Evolutionary conservation across 2,888 invertebrate species (phyloP), one percentile per base, ranked within the genome.

Genomic region (Eueremaeus valkanovi): DNA sequence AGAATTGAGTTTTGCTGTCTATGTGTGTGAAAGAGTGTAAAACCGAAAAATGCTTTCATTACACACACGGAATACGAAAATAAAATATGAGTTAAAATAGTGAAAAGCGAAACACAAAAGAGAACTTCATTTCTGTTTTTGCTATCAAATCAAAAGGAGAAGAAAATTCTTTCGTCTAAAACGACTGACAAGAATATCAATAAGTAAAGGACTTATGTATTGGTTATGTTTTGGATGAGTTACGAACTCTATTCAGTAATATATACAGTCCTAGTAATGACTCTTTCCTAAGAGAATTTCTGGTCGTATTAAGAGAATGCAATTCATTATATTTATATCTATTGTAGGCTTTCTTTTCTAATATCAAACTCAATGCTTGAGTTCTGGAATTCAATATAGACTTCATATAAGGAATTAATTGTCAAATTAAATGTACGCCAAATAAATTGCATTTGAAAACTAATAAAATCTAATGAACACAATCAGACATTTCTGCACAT

Each of bases 341-440:
- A 42, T 11, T 42, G 42, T 11, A 42, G 8, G 42, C 6, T 8
- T 24, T 3, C 11, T 45, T 36, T 36, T 36, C 36, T 45, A 55
- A 55, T 55, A 27, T 24, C 2, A 5, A 13, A 55, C n/a, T 24
- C 21, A 55, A 55, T 55, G 27, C 24, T 24, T 55, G 55, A 55
- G 55, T 55, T 55, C n/a, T 55, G n/a, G 55, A 27, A 55, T 13
- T 8, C 55, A 55, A 55, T 55, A 55, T 21, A 55, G 55, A 55
- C 24, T 24, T 55, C 8, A 55, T 55, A 55, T 8, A 55, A 55
- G 24, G 21, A 55, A 55, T 55, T 55, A 55, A 55, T 55, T 55
- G 18, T 55, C 24, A 24, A 49, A 55, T 55, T 55, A 8, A 55
- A 55, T 55, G 55, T 3, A 21, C 3, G 13, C n/a, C 13, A 24